Evolutionary conservation across 2,888 invertebrate genomes (phyloP).

Genomic region (Octodonta nipae): DNA sequence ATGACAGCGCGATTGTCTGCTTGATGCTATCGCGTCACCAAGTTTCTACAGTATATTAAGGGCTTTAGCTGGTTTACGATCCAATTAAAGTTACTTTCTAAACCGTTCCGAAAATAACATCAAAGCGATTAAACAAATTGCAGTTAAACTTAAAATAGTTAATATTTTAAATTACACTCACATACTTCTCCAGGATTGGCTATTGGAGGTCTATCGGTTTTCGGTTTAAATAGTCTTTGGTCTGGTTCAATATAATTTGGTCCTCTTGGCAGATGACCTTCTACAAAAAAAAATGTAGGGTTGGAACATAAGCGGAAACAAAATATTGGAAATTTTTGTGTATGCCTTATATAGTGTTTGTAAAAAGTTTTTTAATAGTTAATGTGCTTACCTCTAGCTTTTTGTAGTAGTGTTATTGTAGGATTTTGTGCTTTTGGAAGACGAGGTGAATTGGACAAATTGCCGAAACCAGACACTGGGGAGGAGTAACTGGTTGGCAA

Average conservation of each 20-base stretch:
- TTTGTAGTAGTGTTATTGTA: slow-evolving; percentile 74
- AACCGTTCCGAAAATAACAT: too few species aligned
- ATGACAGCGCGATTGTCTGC: too few species aligned
- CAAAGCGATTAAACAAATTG: too few species aligned
- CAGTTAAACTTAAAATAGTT: too few species aligned
- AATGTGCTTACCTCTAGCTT: slow-evolving; percentile 75
- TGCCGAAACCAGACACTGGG: slow-evolving; percentile 46
- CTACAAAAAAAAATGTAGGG: slow-evolving; percentile 44
- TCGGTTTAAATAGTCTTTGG: slow-evolving; percentile 30
- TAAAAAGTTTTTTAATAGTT: too few species aligned
- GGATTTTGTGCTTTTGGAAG: slow-evolving; percentile 75
- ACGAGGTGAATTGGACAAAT: slow-evolving; percentile 29
- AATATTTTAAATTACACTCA: too few species aligned
- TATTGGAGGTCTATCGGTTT: slow-evolving; percentile 39
- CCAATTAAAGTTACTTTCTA: not conserved
- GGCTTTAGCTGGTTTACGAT: too few species aligned
- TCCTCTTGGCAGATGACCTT: slow-evolving; percentile 69
- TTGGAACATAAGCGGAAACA: too few species aligned
- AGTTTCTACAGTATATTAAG: too few species aligned
- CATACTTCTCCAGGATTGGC: slow-evolving; percentile 43
- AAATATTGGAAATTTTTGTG: too few species aligned
- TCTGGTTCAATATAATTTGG: slow-evolving; percentile 52
- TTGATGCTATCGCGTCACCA: too few species aligned
- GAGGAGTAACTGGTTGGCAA: slow-evolving; percentile 49
- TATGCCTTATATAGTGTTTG: too few species aligned